phyloP scores from a whole-genome alignment of 64 coral and sea anemone species.

The Montipora efflorescens region DNA sequence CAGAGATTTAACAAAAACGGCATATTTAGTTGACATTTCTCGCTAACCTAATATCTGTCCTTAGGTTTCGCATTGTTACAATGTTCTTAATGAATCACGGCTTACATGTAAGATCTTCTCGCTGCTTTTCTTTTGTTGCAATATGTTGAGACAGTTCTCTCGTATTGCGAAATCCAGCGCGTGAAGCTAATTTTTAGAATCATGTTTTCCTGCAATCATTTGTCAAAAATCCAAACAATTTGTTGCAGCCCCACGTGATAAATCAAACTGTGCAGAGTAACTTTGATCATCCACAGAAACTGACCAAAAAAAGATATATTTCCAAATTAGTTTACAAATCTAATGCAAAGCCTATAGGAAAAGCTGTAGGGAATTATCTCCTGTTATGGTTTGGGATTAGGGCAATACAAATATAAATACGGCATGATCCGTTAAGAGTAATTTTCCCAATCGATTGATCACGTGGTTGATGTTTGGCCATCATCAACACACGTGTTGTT shows the following conservation, averaged over 20 bases:
- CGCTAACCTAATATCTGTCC: too few relatives aligned
- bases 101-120: too few relatives aligned
- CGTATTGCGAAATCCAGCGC: not conserved
- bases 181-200: not conserved
- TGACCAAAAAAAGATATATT: not conserved
- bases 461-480: conserved; percentile 66
- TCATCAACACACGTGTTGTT: conserved; percentile 67
- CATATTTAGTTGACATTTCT: too few relatives aligned
- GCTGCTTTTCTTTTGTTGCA: not conserved
- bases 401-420: too few relatives aligned
- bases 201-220: not conserved
- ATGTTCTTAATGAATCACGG: too few relatives aligned
- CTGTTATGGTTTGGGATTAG: not conserved
- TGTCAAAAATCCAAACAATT: too few relatives aligned
- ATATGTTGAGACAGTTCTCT: not conserved
- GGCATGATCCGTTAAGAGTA: not conserved
- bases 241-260: not conserved
- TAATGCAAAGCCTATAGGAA: not conserved
- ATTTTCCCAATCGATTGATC: conserved; percentile 15
- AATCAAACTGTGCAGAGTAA: not conserved
- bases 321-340: not conserved
- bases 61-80: too few relatives aligned
- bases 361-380: not conserved
- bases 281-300: not conserved
- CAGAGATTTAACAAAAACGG: too few relatives aligned